These are phyloP conservation scores for Poecilus cupreus DNA, from an alignment of 2,888 invertebrate species.

Conservation along the genomic window DNA sequence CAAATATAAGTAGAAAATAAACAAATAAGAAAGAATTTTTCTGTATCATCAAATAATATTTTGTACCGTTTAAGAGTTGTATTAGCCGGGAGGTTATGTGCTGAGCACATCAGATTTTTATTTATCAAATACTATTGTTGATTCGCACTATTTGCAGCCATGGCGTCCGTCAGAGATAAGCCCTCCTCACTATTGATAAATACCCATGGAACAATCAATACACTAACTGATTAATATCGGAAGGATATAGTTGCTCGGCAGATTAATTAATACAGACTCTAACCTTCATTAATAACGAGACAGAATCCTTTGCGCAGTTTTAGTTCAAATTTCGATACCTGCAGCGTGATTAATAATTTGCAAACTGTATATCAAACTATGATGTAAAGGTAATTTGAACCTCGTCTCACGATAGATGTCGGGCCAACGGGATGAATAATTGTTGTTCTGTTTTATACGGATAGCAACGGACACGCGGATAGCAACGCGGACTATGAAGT, in stretches of 20 bases:
- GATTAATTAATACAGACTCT: slow-evolving; percentile 74
- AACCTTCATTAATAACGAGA: slow-evolving; percentile 72
- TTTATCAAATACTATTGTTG: too few species aligned
- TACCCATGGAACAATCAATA: not conserved
- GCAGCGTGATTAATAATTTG: slow-evolving; percentile 48
- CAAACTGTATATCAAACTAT: slow-evolving; percentile 54
- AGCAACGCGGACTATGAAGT: not conserved
- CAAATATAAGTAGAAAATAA: too few species aligned
- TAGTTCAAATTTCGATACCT: slow-evolving; percentile 53
- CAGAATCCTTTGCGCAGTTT: slow-evolving; percentile 50
- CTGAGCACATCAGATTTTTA: too few species aligned
- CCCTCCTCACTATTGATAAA: slow-evolving; percentile 25
- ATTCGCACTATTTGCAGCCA: not conserved
- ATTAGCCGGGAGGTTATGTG: too few species aligned
- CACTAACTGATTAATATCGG: slow-evolving; percentile 71
- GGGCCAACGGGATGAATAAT: slow-evolving; percentile 26
- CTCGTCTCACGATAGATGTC: slow-evolving; percentile 28
- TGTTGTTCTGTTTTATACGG: slow-evolving; percentile 36
- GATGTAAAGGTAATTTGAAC: slow-evolving; percentile 49
- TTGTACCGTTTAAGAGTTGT: too few species aligned
- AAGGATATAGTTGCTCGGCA: slow-evolving; percentile 71
- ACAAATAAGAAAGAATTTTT: too few species aligned
- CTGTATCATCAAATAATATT: too few species aligned
- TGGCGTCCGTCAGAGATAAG: slow-evolving; percentile 9
- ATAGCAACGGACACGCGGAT: not conserved